Percentiles rank a stretch among this genome's conserved stretches.
Conservation (phyloP, 1,140 invertebrate species). For the Orius insidiosus region DNA sequence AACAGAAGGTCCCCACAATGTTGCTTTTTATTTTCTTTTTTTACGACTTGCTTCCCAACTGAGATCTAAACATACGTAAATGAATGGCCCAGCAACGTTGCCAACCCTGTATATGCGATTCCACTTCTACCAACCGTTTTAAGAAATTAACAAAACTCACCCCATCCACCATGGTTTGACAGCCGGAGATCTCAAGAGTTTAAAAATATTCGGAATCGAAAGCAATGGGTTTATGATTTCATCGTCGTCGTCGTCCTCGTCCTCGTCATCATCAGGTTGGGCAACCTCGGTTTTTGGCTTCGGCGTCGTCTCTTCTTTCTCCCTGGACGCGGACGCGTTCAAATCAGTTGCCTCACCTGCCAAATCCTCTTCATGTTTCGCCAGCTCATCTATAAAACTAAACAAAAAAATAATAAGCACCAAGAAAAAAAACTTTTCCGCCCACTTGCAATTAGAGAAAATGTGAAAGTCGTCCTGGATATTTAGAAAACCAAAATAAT, state of each 20-base stretch:
- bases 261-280: constrained; percentile 2
- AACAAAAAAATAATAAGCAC: neutral
- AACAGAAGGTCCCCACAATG: neutral
- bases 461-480: no score
- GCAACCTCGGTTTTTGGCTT: neutral
- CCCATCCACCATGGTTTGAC: constrained; percentile 17
- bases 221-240: neutral
- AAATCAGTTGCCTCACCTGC: no score
- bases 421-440: neutral
- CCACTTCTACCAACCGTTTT: neutral
- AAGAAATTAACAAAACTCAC: constrained; percentile 10
- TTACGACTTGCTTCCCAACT: neutral
- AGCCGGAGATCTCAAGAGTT: constrained; percentile 10
- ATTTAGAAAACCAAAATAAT: no score
- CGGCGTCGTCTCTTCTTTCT: no score
- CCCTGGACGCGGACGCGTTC: no score
- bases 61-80: neutral
- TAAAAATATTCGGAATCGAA: constrained; percentile 3
- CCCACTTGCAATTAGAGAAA: no score
- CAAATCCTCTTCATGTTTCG: neutral
- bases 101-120: neutral
- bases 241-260: constrained; percentile 6
- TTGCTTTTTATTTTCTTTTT: neutral
- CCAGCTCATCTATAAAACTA: neutral
- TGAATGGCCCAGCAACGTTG: neutral